phyloP scores from a whole-genome alignment of 1,140 invertebrate genomes.

The Ylistrum balloti region DNA sequence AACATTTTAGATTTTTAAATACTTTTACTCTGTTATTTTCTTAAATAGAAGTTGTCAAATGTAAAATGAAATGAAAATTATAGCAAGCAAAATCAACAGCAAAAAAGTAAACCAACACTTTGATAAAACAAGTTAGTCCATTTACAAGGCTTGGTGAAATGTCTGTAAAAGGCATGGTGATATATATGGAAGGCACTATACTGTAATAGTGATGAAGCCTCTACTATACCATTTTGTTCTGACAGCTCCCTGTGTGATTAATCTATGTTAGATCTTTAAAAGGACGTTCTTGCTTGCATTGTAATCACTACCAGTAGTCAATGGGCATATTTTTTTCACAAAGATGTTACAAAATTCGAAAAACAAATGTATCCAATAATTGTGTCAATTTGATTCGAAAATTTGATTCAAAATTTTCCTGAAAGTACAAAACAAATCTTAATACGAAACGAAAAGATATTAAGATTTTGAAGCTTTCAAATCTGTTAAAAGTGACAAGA shows the following conservation, averaged over 20 bases:
- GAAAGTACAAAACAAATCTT: not conserved
- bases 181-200: not conserved
- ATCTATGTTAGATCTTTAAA: not conserved
- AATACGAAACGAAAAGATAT: not conserved
- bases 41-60: no score
- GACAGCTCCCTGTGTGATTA: not conserved
- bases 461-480: constrained; percentile 4
- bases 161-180: not conserved
- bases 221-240: not conserved
- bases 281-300: no score
- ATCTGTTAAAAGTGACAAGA: no score
- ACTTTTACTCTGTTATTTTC: not conserved
- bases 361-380: not conserved
- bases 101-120: not conserved
- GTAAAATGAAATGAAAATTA: not conserved
- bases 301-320: not conserved
- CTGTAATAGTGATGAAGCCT: not conserved
- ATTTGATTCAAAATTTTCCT: not conserved
- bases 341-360: not conserved
- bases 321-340: not conserved
- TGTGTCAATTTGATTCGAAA: not conserved
- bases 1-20: no score
- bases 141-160: no score
- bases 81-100: not conserved
- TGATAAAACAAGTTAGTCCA: not conserved